Evolutionary conservation across 2,888 invertebrate genomes (phyloP), one percentile per base, ranked within the genome.

Genomic region (Calameuta pallipes): DNA sequence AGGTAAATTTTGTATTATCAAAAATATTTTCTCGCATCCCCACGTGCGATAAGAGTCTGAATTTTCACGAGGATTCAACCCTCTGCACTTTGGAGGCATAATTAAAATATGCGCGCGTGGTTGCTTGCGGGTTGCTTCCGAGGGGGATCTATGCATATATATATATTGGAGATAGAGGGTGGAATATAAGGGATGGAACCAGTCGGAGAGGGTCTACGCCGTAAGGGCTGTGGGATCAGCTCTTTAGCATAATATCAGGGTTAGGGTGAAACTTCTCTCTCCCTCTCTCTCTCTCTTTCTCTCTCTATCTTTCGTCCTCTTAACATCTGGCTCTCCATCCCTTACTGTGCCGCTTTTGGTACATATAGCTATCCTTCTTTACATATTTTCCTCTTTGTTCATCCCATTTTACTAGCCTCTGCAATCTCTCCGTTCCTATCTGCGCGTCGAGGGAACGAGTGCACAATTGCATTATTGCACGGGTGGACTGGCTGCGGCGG

Each of bases 91-190:
- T 78, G 70, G 76, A 76, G 76, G 73, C 81, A 75, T 80, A 80
- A 81, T 83, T 83, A 80, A 82, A 81, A 79, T 77, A 78, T 80
- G 75, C 77, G 77, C 76, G 56, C 77, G 80, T 76, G 79, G 78
- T 78, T 76, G 69, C 71, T 69, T 69, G 71, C 76, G 75, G 69
- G 56, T 35, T 68, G 23, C 41, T 15, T 15, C 15, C 34, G 4
- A 31, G 30, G 11, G 30, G 69, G 12, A 12, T 12, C 12, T 36
- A 12, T 36, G 3, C 13, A 33, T 74, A 30, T 35, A 34, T 35
- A 35, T 30, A 13, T 30, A 6, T 33, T 13, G 35, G 37, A 31
- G 34, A 31, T n/a, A 6, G 75, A 41, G 41, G 31, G 31, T 36
- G n/a, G 35, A 31, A 13, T n/a, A 37, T 74, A 33, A 74, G n/a